These are phyloP conservation scores for Lysandra bellargus DNA, from an alignment of 2,888 invertebrate genomes.

Conservation along the genomic window DNA sequence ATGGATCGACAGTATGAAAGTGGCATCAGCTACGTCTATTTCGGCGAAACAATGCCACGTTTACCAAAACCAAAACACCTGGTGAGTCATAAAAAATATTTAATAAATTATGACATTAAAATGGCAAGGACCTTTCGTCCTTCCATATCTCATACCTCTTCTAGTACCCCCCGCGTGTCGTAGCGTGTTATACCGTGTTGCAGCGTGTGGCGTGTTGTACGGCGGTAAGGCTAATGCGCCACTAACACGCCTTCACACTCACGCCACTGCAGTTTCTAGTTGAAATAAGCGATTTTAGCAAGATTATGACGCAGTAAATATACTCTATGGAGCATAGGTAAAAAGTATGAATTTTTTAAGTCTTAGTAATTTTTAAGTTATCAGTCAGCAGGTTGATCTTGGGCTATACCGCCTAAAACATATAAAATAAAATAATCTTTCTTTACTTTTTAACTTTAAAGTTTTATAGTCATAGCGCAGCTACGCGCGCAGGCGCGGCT, in stretches of 20 bases:
- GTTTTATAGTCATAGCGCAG: neutral
- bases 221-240: slow-evolving; percentile 56
- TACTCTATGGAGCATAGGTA: neutral
- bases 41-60: too few species aligned
- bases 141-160: neutral
- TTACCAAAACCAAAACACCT: too few species aligned
- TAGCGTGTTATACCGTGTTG: slow-evolving; percentile 48
- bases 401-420: too few species aligned
- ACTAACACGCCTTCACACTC: slow-evolving; percentile 51
- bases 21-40: too few species aligned
- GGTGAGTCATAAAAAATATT: neutral
- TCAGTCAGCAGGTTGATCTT: too few species aligned
- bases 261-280: slow-evolving; percentile 19
- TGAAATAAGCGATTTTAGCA: slow-evolving; percentile 12
- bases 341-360: neutral
- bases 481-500: neutral
- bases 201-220: slow-evolving; percentile 55
- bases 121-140: neutral
- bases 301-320: neutral
- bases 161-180: slow-evolving; percentile 36
- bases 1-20: too few species aligned
- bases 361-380: too few species aligned
- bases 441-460: too few species aligned
- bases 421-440: neutral
- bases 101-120: neutral